A percentile compares a stretch with the other conserved stretches of the same genome.
These are phyloP conservation scores for Corythoichthys haematopterus DNA, from an alignment of 2,113 vertebrate species.

Conservation along the genomic window DNA sequence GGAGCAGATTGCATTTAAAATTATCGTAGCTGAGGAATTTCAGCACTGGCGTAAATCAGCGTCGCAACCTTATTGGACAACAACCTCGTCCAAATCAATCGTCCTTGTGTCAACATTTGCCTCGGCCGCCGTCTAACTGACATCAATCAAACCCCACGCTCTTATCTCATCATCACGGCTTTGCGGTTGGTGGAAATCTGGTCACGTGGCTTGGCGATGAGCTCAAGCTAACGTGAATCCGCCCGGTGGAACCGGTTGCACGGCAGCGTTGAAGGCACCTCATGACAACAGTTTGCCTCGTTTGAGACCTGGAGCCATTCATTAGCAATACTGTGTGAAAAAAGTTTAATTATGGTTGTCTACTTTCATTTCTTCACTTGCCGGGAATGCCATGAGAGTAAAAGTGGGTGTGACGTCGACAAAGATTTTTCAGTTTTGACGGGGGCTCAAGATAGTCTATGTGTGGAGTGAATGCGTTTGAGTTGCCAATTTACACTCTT, in stretches of 20 bases:
- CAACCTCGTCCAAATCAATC: slow-evolving; percentile 48
- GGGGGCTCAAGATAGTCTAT: no score
- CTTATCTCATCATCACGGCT: not conserved
- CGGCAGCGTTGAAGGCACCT: not conserved
- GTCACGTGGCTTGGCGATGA: not conserved
- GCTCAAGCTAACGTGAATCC: not conserved
- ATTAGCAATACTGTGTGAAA: not conserved
- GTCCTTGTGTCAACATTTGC: slow-evolving; percentile 53
- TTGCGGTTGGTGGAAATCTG: not conserved
- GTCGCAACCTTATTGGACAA: slow-evolving; percentile 45
- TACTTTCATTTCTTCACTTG: no score
- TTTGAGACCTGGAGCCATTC: not conserved
- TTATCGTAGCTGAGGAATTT: slow-evolving; percentile 48
- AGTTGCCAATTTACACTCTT: no score
- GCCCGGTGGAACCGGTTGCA: not conserved
- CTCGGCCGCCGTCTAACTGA: slow-evolving; percentile 44
- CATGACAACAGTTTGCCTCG: not conserved
- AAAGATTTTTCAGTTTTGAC: no score
- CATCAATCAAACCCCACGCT: slow-evolving; percentile 37
- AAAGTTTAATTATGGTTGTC: not conserved
- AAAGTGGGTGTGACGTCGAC: no score
- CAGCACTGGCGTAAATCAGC: slow-evolving; percentile 42
- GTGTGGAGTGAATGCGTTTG: no score
- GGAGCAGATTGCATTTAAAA: slow-evolving; percentile 33
- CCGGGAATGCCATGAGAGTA: no score